phyloP scores from a whole-genome alignment of 2,113 vertebrate species.

The Halcyon malimbica region DNA sequence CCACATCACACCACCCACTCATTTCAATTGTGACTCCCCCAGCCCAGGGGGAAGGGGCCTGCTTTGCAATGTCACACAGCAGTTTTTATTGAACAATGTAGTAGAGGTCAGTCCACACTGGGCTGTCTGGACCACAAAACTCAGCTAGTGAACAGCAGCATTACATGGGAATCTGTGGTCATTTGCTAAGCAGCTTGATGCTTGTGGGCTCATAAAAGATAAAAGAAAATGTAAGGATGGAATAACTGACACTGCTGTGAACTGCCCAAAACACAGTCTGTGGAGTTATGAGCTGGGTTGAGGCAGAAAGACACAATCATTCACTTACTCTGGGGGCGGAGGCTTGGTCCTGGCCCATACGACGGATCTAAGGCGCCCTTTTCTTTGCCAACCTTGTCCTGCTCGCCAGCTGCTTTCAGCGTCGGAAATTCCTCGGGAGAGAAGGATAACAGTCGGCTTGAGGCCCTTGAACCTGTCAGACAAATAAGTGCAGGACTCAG shows the following conservation, averaged over 20 bases:
- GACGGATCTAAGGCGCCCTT: slow-evolving; percentile 99
- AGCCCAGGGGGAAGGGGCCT: background rate
- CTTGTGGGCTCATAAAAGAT: background rate
- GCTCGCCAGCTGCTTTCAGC: slow-evolving; percentile 99
- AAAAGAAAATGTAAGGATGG: background rate
- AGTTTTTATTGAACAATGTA: background rate
- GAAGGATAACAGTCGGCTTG: slow-evolving; percentile 99
- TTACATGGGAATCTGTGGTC: background rate
- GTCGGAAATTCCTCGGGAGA: slow-evolving; percentile 99
- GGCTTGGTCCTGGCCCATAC: slow-evolving; percentile 99
- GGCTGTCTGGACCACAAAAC: background rate
- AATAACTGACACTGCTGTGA: background rate
- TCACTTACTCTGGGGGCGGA: slow-evolving; percentile 98
- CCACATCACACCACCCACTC: background rate
- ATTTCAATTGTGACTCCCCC: background rate
- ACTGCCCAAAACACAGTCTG: background rate
- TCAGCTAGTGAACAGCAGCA: background rate
- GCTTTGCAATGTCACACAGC: background rate
- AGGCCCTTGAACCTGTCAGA: slow-evolving; percentile 95
- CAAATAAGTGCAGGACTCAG: slow-evolving; percentile 8
- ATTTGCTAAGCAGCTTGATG: background rate
- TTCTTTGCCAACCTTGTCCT: slow-evolving; percentile 99
- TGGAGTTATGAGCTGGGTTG: background rate
- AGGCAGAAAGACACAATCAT: background rate
- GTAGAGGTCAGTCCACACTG: background rate